A percentile compares a stretch with the other conserved stretches of the same genome.
phyloP scores from a whole-genome alignment of 1,140 invertebrate species.

The Pseudomyrmex pallidus region DNA sequence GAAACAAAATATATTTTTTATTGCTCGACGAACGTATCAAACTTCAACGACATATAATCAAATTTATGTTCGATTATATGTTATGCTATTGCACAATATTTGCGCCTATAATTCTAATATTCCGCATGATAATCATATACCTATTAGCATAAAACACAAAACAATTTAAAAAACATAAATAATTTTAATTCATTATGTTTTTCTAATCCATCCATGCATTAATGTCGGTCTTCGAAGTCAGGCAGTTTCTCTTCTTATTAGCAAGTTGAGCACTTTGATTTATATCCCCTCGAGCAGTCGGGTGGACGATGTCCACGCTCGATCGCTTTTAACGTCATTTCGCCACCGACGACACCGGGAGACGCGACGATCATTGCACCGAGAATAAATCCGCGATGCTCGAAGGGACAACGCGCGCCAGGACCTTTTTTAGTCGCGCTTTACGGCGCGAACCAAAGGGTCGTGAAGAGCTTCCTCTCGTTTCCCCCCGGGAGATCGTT shows the following conservation, averaged over 20 bases:
- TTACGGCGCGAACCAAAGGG: constrained; percentile 54
- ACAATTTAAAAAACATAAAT: background rate
- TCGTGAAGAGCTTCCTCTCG: constrained; percentile 60
- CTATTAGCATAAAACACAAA: too few species aligned
- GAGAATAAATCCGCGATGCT: constrained; percentile 50
- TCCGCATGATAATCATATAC: too few species aligned
- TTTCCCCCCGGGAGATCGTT: constrained; percentile 61
- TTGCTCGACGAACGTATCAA: too few species aligned
- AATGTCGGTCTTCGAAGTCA: constrained; percentile 31
- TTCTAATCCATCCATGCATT: constrained; percentile 19
- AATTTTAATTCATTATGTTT: constrained; percentile 34
- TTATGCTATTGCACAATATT: too few species aligned
- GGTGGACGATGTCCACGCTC: constrained; percentile 51
- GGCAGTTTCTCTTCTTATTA: constrained; percentile 58
- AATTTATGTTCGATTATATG: too few species aligned
- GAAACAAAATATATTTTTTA: too few species aligned
- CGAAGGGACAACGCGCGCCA: constrained; percentile 51
- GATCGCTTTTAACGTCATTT: constrained; percentile 57
- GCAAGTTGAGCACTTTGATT: constrained; percentile 50
- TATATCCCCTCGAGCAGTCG: constrained; percentile 34
- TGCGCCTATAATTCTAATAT: too few species aligned
- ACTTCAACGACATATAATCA: too few species aligned
- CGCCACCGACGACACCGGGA: constrained; percentile 12
- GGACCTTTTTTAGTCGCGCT: constrained; percentile 53
- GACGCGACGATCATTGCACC: constrained; percentile 29